phyloP scores from a whole-genome alignment of 2,113 vertebrate genomes.

The Athene noctua region DNA sequence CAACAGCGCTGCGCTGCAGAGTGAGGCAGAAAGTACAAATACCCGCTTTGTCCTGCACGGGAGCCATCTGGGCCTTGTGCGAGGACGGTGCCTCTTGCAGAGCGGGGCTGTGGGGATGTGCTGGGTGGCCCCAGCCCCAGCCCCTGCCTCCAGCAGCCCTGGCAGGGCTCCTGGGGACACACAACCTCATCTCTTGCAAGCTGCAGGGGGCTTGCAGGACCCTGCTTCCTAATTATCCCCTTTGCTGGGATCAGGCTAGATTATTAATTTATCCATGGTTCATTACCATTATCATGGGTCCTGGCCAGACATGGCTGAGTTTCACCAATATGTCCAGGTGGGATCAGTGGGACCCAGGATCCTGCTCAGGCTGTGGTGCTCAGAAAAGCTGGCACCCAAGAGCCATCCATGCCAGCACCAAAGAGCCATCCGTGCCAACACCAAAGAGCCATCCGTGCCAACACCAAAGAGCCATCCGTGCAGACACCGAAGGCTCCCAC shows the following conservation, averaged over 20 bases:
- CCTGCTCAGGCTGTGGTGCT: neutral
- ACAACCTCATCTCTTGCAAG: neutral
- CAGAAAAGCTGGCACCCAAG: neutral
- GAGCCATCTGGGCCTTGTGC: neutral
- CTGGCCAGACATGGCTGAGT: rapidly evolving
- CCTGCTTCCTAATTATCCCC: neutral
- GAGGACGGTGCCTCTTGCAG: neutral
- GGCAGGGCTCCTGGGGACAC: neutral
- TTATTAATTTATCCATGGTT: rapidly evolving
- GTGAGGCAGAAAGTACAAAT: neutral
- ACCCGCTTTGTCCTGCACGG: rapidly evolving
- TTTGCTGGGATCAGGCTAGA: neutral
- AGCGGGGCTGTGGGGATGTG: rapidly evolving
- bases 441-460: neutral
- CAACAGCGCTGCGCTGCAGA: rapidly evolving
- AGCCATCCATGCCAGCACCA: no score
- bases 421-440: neutral
- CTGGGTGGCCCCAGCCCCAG: neutral
- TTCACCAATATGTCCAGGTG: rapidly evolving
- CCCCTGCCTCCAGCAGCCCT: neutral
- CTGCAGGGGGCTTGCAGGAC: rapidly evolving
- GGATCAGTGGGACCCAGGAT: neutral
- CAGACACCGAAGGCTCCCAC: neutral
- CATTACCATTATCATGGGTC: neutral
- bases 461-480: no score